Conservation (phyloP, 1,140 invertebrate species). For the Leptinotarsa defecta region DNA sequence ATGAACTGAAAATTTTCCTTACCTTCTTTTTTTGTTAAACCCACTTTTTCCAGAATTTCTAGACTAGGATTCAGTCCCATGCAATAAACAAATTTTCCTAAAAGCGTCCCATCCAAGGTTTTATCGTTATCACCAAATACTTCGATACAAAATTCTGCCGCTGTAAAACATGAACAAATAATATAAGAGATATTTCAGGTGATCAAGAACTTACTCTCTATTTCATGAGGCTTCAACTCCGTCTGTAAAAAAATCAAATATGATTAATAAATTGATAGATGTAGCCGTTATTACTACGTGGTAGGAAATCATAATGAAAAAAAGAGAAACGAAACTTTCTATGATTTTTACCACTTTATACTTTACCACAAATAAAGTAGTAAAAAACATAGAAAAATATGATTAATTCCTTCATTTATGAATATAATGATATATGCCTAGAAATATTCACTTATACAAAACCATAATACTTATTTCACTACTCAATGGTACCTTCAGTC, state of each 20-base stretch:
- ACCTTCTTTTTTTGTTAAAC: slow-evolving; percentile 47
- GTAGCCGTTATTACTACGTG: too few relatives aligned
- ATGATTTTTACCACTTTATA: too few relatives aligned
- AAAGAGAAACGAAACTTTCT: too few relatives aligned
- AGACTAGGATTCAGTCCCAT: slow-evolving; percentile 50
- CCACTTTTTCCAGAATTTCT: slow-evolving; percentile 46
- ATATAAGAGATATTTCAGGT: neutral
- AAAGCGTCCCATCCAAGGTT: slow-evolving; percentile 41
- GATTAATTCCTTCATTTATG: neutral
- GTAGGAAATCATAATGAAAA: too few relatives aligned
- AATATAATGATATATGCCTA: too few relatives aligned
- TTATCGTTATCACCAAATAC: slow-evolving; percentile 43
- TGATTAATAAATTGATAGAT: too few relatives aligned
- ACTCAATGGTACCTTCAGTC: too few relatives aligned
- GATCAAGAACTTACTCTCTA: slow-evolving; percentile 47
- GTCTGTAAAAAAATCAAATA: slow-evolving; percentile 39
- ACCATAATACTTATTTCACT: too few relatives aligned
- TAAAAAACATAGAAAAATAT: too few relatives aligned
- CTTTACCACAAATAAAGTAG: too few relatives aligned
- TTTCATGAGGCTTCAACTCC: slow-evolving; percentile 48
- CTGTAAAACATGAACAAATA: slow-evolving; percentile 33
- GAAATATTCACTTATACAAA: too few relatives aligned
- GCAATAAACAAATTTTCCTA: slow-evolving; percentile 43
- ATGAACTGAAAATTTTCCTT: neutral
- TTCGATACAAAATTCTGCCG: slow-evolving; percentile 47